These are phyloP conservation scores for Chromobotia macracanthus DNA, from an alignment of 2,797 vertebrate species.

Conservation along the genomic window DNA sequence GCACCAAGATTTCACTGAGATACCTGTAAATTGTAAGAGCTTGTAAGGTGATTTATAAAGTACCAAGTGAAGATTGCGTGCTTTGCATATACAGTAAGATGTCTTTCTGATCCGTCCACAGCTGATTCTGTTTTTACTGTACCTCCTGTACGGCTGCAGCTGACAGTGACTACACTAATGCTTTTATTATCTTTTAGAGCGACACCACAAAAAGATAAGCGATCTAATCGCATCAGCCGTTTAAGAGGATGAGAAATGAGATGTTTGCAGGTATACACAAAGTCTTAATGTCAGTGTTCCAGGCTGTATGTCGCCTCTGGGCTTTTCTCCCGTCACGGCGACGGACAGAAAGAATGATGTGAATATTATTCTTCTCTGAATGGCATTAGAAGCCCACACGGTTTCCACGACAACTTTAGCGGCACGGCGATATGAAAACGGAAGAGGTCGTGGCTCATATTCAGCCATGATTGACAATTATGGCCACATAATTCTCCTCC, in stretches of 20 bases:
- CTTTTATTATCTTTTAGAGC: slow-evolving; percentile 85
- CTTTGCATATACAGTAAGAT: slow-evolving; percentile 32
- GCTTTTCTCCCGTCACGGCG: slow-evolving; percentile 77
- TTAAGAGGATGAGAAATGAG: slow-evolving; percentile 85
- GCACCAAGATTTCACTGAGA: slow-evolving; percentile 11
- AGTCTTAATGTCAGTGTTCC: slow-evolving; percentile 81
- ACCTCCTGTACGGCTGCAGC: slow-evolving; percentile 73
- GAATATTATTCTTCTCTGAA: slow-evolving; percentile 84
- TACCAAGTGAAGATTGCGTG: slow-evolving; percentile 25
- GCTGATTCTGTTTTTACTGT: slow-evolving; percentile 51
- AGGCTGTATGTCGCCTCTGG: slow-evolving; percentile 81
- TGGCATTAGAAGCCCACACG: slow-evolving; percentile 72
- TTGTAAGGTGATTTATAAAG: slow-evolving; percentile 26
- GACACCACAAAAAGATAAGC: slow-evolving; percentile 86
- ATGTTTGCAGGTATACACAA: slow-evolving; percentile 85
- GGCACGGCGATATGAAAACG: slow-evolving; percentile 86
- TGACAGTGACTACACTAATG: slow-evolving; percentile 84
- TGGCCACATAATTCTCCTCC: slow-evolving; percentile 86
- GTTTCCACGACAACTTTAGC: slow-evolving; percentile 82
- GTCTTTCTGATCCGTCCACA: slow-evolving; percentile 43
- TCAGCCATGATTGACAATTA: slow-evolving; percentile 91
- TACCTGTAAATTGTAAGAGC: slow-evolving; percentile 8
- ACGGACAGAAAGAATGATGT: slow-evolving; percentile 84
- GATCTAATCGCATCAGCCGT: slow-evolving; percentile 87
- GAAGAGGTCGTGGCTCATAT: slow-evolving; percentile 81